A percentile compares a stretch with the other conserved stretches of the same genome.
These are phyloP conservation scores for Ameiurus melas DNA, from an alignment of 2,113 vertebrate genomes.

Conservation along the genomic window DNA sequence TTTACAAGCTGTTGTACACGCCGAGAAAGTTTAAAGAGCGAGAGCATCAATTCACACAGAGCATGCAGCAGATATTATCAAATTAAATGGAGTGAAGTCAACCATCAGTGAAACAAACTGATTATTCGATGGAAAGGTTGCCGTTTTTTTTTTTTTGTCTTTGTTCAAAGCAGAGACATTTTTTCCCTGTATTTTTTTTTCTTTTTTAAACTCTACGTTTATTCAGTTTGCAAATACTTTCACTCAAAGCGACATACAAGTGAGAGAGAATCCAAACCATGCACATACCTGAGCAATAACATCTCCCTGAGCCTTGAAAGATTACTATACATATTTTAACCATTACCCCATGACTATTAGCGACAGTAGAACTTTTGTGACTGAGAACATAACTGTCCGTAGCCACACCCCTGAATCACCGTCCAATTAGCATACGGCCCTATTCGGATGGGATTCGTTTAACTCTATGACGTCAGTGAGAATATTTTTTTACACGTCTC, in stretches of 20 bases:
- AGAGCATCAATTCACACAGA: constrained; percentile 12
- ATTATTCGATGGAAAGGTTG: background rate
- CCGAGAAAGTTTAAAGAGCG: constrained; percentile 25
- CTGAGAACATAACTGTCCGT: no score
- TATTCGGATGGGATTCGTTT: background rate
- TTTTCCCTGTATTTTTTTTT: background rate
- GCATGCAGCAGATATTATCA: constrained; percentile 20
- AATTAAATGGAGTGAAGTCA: constrained; percentile 39
- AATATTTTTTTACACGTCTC: background rate
- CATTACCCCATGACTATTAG: background rate
- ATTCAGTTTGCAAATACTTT: background rate
- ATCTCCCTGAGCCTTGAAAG: background rate
- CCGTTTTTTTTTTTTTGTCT: background rate
- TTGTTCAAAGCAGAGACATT: background rate
- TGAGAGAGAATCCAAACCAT: background rate
- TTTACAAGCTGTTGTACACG: constrained; percentile 28
- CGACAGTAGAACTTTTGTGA: background rate
- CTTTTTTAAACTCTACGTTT: background rate
- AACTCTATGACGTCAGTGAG: background rate
- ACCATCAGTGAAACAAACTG: background rate
- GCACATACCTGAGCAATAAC: background rate
- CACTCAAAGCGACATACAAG: background rate
- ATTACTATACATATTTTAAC: background rate
- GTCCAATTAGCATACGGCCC: background rate
- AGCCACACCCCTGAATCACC: background rate